These are phyloP conservation scores for Paguma larvata DNA, from an alignment of 2,797 vertebrate genomes.

Conservation along the genomic window DNA sequence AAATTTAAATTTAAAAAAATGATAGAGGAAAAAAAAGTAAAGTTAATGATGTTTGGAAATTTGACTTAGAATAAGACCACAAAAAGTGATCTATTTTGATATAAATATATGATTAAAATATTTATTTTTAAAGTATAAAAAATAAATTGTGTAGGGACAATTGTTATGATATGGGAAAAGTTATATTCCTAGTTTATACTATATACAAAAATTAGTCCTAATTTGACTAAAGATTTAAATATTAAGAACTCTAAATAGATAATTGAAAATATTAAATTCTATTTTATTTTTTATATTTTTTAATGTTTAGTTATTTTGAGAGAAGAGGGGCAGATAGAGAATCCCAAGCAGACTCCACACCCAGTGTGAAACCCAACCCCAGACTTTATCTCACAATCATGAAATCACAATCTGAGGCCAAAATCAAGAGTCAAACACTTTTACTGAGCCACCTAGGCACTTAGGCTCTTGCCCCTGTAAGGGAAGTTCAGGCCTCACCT, in stretches of 20 bases:
- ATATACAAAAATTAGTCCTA: not conserved
- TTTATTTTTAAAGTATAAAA: not conserved
- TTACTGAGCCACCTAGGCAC: not conserved
- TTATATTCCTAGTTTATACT: not conserved
- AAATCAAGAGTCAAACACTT: no score
- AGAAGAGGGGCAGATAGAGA: no score
- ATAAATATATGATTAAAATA: not conserved
- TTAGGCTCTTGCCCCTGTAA: not conserved
- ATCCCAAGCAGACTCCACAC: no score
- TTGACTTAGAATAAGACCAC: not conserved
- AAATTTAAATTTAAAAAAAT: no score
- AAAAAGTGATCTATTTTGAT: not conserved
- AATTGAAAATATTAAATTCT: not conserved
- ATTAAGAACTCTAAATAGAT: not conserved
- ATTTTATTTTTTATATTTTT: no score
- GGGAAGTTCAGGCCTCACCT: not conserved
- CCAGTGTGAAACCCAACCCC: no score
- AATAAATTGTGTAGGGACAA: not conserved
- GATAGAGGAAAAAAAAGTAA: not conserved
- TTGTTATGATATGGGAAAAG: not conserved
- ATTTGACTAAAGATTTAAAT: not conserved
- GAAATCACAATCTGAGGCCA: no score
- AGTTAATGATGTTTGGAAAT: slow-evolving; percentile 18
- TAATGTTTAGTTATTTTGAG: no score
- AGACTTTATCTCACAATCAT: no score